Evolutionary conservation across 2,797 vertebrate genomes (phyloP), one percentile per base, ranked within the genome.

Genomic region (Tachyglossus aculeatus): DNA sequence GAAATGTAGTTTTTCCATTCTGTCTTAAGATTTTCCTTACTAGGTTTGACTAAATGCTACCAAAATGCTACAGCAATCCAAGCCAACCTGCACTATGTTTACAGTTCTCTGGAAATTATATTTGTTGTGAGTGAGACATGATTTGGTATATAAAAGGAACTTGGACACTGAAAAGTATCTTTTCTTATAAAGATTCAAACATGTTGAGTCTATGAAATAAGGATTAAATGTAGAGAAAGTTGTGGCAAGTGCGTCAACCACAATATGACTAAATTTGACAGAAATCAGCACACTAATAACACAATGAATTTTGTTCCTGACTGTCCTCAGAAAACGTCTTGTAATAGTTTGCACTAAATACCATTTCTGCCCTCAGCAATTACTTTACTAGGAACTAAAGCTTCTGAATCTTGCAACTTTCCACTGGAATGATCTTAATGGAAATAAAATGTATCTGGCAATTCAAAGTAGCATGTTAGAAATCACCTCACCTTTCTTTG

Each of bases 241-340:
- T 71, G 64, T 58, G 67, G 31, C 68, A 54, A 79, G 53, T 36
- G 0, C 77, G 68, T 0, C n/a, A n/a, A n/a, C n/a, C n/a, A n/a
- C n/a, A n/a, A n/a, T n/a, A n/a, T n/a, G n/a, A n/a, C n/a, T 61
- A 48, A 16, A 70, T 62, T 77, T 72, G 65, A 32, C 29, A 81
- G 72, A 76, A 75, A 70, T 80, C 22, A 84, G 14, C 62, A 70
- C 64, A 64, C 18, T 51, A 68, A n/a, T n/a, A 84, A 66, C 50
- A 44, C 78, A 83, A 80, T 77, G 10, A 59, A 27, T 52, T 34
- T 44, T 67, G 68, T 21, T 48, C 76, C 45, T 62, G 47, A 82
- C 24, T 24, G 15, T 70, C n/a, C 3, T 32, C 34, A 53, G 63
- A 81, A 75, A 56, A 11, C 38, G 52, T 7, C 25, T 64, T 44